Percentiles rank a stretch among this genome's conserved stretches.
Evolutionary conservation across 2,797 vertebrate species (phyloP).

Genomic region (Galago senegalensis): DNA sequence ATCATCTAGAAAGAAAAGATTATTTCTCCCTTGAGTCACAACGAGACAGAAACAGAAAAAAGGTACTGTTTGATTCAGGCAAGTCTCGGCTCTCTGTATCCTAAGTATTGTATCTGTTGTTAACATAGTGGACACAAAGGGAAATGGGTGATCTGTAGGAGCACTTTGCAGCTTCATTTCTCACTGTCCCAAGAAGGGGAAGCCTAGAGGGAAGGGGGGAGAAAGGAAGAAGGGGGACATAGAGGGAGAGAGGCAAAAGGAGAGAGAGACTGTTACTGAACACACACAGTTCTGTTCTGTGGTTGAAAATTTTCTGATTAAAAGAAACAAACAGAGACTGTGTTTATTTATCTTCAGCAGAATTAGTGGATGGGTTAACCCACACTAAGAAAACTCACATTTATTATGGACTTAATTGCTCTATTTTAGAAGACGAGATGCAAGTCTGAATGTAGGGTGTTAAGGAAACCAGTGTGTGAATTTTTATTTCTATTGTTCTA

Average conservation of each 20-base stretch:
- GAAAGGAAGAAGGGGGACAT: neutral
- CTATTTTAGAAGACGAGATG: neutral
- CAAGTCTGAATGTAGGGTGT: neutral
- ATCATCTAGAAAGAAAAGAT: slow-evolving; percentile 28
- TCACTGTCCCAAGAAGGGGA: neutral
- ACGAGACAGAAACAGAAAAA: slow-evolving; percentile 46
- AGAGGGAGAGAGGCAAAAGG: neutral
- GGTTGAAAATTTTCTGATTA: neutral
- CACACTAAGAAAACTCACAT: neutral
- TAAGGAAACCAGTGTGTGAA: neutral
- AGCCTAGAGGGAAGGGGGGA: neutral
- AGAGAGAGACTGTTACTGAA: neutral
- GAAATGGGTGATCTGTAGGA: neutral
- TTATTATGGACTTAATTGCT: neutral
- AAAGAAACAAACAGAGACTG: neutral
- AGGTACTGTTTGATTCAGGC: slow-evolving; percentile 71
- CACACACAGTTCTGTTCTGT: neutral
- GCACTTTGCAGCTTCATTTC: neutral
- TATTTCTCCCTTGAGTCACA: slow-evolving; percentile 54
- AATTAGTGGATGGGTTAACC: neutral
- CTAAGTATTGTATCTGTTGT: neutral
- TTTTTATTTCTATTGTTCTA: slow-evolving; percentile 31
- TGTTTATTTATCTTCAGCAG: slow-evolving; percentile 37
- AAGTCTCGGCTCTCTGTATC: neutral
- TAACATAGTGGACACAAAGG: neutral